phyloP scores from a whole-genome alignment of 2,797 vertebrate species.

The Podarcis siculus region DNA sequence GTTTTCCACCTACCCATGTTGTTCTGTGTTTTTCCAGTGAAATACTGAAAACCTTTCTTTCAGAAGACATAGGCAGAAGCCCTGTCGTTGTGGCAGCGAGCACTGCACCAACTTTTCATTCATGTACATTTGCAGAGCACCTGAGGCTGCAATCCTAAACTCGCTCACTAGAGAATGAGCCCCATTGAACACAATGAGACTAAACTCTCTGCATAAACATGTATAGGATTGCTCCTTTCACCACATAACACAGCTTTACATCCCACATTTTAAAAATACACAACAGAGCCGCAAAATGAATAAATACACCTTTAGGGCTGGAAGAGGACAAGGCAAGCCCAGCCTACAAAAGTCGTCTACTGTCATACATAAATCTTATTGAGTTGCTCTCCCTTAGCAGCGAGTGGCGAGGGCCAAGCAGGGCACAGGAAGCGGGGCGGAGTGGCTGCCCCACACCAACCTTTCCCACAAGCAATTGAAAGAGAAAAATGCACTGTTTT shows the following conservation, averaged over 20 bases:
- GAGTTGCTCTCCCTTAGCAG: constrained; percentile 67
- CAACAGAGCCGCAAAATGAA: constrained; percentile 65
- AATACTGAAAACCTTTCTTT: constrained; percentile 64
- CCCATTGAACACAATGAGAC: background rate
- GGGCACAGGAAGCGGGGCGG: constrained; percentile 46
- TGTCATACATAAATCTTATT: constrained; percentile 65
- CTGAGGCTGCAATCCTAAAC: constrained; percentile 59
- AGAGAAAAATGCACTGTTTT: constrained; percentile 76
- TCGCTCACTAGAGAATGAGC: background rate
- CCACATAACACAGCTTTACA: constrained; percentile 59
- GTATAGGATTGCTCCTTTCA: constrained; percentile 49
- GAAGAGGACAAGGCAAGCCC: constrained; percentile 67
- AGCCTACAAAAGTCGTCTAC: constrained; percentile 63
- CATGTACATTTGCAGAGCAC: constrained; percentile 65
- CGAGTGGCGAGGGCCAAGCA: constrained; percentile 65
- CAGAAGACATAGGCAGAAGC: constrained; percentile 66
- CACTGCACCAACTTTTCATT: constrained; percentile 61
- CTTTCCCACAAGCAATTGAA: constrained; percentile 72
- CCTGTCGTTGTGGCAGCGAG: constrained; percentile 48
- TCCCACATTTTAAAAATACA: constrained; percentile 41
- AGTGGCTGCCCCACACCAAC: constrained; percentile 64
- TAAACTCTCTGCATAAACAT: background rate
- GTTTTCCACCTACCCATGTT: constrained; percentile 47
- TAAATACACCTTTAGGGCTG: constrained; percentile 66
- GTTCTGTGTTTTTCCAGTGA: constrained; percentile 64